phyloP scores from a whole-genome alignment of 2,113 vertebrate genomes.

The Limnothrissa miodon region DNA sequence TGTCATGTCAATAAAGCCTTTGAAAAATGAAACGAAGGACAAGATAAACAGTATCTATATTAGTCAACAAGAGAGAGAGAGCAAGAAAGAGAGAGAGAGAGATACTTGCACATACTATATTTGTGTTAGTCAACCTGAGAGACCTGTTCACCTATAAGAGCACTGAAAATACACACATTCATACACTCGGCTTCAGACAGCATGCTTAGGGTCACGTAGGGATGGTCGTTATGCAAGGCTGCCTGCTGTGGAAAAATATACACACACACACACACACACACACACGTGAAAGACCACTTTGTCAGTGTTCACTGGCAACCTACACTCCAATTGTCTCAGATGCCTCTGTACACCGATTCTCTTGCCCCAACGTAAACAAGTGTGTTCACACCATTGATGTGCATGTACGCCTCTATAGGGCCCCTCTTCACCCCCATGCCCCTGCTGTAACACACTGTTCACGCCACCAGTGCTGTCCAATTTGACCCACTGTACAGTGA shows the following conservation, averaged over 20 bases:
- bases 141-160: not conserved
- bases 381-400: too few relatives aligned
- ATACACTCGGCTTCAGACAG: not conserved
- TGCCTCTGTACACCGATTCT: too few relatives aligned
- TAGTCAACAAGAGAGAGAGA: not conserved
- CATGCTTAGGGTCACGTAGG: not conserved
- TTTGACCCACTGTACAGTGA: not conserved
- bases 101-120: not conserved
- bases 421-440: too few relatives aligned
- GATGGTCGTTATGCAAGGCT: not conserved
- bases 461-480: not conserved
- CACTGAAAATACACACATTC: not conserved
- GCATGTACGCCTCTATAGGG: too few relatives aligned
- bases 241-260: not conserved
- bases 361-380: too few relatives aligned
- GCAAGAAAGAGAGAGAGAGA: not conserved
- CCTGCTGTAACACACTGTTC: too few relatives aligned
- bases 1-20: too few relatives aligned
- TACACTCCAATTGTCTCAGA: not conserved
- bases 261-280: constrained; percentile 1
- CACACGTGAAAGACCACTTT: not conserved
- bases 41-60: not conserved
- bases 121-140: not conserved
- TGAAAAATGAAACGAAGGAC: not conserved
- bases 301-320: not conserved